Percentiles rank a stretch among this genome's conserved stretches.
Evolutionary conservation across 2,113 vertebrate genomes (phyloP).

Genomic region (Leuciscus idus): DNA sequence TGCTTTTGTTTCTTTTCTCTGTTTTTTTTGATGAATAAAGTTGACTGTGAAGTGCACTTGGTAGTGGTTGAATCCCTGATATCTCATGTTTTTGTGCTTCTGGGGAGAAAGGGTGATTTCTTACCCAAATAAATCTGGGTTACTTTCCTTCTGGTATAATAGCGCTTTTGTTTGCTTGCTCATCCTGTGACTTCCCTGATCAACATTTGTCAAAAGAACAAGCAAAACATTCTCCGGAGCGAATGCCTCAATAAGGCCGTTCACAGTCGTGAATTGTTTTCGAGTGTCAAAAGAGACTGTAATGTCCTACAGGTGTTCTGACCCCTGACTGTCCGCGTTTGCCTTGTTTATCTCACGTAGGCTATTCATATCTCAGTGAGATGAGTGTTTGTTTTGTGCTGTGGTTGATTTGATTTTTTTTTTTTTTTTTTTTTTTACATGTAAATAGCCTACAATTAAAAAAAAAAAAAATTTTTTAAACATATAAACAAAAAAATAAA

Average conservation of each 20-base stretch:
- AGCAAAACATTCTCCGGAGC: slow-evolving; percentile 55
- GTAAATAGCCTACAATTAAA: too few relatives aligned
- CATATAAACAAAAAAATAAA: too few relatives aligned
- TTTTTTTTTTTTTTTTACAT: too few relatives aligned
- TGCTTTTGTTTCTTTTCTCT: neutral
- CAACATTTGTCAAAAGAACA: slow-evolving; percentile 60
- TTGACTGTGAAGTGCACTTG: neutral
- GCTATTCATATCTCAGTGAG: neutral
- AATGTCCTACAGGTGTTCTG: neutral
- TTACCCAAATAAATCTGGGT: slow-evolving; percentile 23
- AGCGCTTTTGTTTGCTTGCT: slow-evolving; percentile 54
- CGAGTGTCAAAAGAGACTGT: neutral
- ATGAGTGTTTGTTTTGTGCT: neutral
- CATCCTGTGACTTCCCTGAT: slow-evolving; percentile 60
- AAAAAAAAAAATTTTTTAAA: too few relatives aligned
- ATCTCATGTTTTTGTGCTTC: neutral
- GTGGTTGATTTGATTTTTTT: neutral
- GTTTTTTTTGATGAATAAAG: neutral
- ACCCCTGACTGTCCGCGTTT: neutral
- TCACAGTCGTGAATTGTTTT: neutral
- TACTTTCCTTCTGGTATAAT: slow-evolving; percentile 45
- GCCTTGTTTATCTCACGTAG: neutral
- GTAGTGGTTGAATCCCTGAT: neutral
- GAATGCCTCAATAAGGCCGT: slow-evolving; percentile 41
- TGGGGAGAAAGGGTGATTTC: neutral